A percentile compares a stretch with the other conserved stretches of the same genome.
Evolutionary conservation across 2,888 invertebrate species (phyloP).

Genomic region (Calliscelio sp.): DNA sequence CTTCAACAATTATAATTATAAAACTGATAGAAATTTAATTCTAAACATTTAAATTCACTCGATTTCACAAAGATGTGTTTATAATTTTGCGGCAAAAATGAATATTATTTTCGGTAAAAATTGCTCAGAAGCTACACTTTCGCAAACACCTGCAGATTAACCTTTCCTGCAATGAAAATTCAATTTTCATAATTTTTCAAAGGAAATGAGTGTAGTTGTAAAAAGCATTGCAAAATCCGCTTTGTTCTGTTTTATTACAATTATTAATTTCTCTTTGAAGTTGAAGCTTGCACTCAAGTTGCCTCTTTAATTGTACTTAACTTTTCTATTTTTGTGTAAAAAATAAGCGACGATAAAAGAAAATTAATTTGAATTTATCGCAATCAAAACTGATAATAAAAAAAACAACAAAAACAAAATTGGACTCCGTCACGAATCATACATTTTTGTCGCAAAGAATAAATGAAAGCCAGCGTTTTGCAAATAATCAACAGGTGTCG

Average conservation of each 20-base stretch:
- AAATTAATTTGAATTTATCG: background rate
- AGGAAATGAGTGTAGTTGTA: background rate
- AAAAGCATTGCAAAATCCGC: background rate
- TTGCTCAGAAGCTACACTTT: too few species aligned
- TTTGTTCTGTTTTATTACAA: background rate
- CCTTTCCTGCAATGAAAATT: background rate
- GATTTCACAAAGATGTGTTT: too few species aligned
- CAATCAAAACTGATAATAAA: too few species aligned
- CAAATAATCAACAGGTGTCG: constrained; percentile 42
- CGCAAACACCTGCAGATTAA: too few species aligned
- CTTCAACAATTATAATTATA: too few species aligned
- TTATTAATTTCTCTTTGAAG: constrained; percentile 2
- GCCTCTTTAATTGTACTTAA: background rate
- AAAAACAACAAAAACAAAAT: background rate
- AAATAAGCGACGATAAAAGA: background rate
- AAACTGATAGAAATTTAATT: too few species aligned
- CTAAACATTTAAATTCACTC: too few species aligned
- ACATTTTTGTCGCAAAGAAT: background rate
- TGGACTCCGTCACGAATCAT: background rate
- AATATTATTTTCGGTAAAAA: too few species aligned
- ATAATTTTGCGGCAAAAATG: too few species aligned
- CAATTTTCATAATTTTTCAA: background rate
- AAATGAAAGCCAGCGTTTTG: constrained; percentile 10
- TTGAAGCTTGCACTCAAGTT: background rate
- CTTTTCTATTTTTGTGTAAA: background rate